Evolutionary conservation across 2,113 vertebrate species (phyloP), one percentile per base, ranked within the genome.

Genomic region (Hyaena hyaena): DNA sequence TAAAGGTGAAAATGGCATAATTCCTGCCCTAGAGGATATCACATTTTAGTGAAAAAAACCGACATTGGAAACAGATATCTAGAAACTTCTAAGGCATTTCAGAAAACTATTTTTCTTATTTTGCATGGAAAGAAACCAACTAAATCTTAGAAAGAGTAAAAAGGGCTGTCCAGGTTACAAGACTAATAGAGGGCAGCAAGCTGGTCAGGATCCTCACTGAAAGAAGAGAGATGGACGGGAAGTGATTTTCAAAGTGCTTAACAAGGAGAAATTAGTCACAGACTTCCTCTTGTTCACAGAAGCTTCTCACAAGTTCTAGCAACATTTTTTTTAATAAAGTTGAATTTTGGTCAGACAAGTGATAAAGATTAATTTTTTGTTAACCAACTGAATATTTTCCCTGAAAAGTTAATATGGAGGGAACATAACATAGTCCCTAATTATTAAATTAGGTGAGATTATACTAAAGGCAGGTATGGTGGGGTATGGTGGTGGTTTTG

Each of bases 311-410:
- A 68, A 39, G 8, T 69, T 96, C 24, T 43, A 71, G 53, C 76
- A 76, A 82, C 81, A 58, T 93, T 96, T 92, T 92, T 77, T 93
- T 77, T 93, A 91, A 93, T 71, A 82, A 96, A 82, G 21, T 85
- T 86, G 61, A 10, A 74, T 79, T 97, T 68, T 90, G 94, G 19
- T 71, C 39, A 86, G 76, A 90, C 1, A 71, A 16, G 16, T 88
- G 58, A 26, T 58, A 93, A 50, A 82, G 33, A 88, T 48, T 63
- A 82, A 83, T 90, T 93, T 80, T 24, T 93, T 92, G 7, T 73
- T 88, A 85, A 74, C 21, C 9, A 91, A 16, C 8, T 79, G 39
- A 88, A 0, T 92, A 81, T 71, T 55, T 77, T 28, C 6, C 24
- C 14, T 45, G 7, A 88, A 93, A 87, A 97, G 15, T 35, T 63